Evolutionary conservation across 2,888 invertebrate genomes (phyloP), one percentile per base, ranked within the genome.

Genomic region (Torymus texanus): DNA sequence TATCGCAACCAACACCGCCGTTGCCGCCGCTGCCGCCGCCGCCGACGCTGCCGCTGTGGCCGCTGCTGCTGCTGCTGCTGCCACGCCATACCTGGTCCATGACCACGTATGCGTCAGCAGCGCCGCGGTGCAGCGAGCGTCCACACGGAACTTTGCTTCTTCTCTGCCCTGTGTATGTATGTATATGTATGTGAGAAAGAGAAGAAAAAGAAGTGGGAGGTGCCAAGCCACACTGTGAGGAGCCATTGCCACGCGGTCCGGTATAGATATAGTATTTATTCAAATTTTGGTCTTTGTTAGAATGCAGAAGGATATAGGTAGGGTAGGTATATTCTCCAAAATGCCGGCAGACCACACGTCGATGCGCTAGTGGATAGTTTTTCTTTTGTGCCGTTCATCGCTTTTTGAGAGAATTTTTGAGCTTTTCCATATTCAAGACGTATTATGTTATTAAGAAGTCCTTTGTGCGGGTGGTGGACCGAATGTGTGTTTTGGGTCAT

Each of bases 1-100:
- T 93, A 93, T 92, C 87, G 91, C 90, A 90, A 92, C 92, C 92
- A 92, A 92, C 92, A 92, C 92, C 41, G 41, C 41, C 41, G 92
- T 91, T 76, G 75, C 55, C 65, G 74, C 56, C 53, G 14, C 55
- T 41, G 65, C 63, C 55, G 51, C 63, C 63, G 70, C 70, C 55
- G 63, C 72, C 66, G 71, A 50, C 10, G 79, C 70, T 58, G 56
- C 59, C 62, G 72, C 66, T 67, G 53, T 68, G 41, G 53, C 70
- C 18, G 63, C 72, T 66, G 71, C 56, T 14, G 79, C 70, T 58
- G 56, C 59, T 62, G 72, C 66, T 67, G 53, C 75, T 55, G 53
- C 70, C 18, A 70, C 89, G 88, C 88, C 88, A 87, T 90, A 89
- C 90, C 90, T 89, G 89, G 87, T 85, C 85, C 86, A 84, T 85